Evolutionary conservation across 2,113 vertebrate species (phyloP).

Genomic region (Anser cygnoides): DNA sequence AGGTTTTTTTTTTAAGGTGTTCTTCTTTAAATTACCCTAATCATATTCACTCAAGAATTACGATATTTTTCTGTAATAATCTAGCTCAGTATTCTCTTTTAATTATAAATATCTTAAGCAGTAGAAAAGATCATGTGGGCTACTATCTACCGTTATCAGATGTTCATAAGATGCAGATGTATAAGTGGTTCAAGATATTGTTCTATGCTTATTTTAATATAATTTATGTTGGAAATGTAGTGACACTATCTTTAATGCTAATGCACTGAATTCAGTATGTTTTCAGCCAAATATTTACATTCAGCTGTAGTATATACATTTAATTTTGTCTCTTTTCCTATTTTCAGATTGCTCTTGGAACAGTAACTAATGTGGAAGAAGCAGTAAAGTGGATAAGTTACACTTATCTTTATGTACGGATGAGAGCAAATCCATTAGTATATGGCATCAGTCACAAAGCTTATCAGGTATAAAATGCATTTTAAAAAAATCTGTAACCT

Average conservation of each 20-base stretch:
- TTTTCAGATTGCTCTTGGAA: constrained; percentile 91
- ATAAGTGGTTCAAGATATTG: not conserved
- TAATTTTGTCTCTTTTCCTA: constrained; percentile 58
- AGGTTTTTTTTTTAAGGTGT: not conserved
- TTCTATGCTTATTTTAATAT: not conserved
- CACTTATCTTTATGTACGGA: constrained; percentile 96
- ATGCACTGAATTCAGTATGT: not conserved
- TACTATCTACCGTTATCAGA: not conserved
- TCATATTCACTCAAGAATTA: not conserved
- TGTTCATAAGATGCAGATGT: not conserved
- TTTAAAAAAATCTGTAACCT: constrained; percentile 55
- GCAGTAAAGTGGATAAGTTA: constrained; percentile 99
- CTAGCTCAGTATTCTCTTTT: not conserved
- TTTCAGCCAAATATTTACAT: constrained; percentile 18
- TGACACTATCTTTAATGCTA: not conserved
- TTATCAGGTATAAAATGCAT: constrained; percentile 87
- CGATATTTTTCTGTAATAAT: not conserved
- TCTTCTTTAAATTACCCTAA: not conserved
- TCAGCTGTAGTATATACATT: constrained; percentile 36
- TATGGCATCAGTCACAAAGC: constrained; percentile 97
- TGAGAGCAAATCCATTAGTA: constrained; percentile 96
- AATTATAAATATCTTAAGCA: not conserved
- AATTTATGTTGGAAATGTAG: not conserved
- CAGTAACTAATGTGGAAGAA: constrained; percentile 97
- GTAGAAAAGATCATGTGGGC: not conserved